These are phyloP conservation scores for Drosophila testacea DNA, from an alignment of 2,888 invertebrate genomes.

Conservation along the genomic window DNA sequence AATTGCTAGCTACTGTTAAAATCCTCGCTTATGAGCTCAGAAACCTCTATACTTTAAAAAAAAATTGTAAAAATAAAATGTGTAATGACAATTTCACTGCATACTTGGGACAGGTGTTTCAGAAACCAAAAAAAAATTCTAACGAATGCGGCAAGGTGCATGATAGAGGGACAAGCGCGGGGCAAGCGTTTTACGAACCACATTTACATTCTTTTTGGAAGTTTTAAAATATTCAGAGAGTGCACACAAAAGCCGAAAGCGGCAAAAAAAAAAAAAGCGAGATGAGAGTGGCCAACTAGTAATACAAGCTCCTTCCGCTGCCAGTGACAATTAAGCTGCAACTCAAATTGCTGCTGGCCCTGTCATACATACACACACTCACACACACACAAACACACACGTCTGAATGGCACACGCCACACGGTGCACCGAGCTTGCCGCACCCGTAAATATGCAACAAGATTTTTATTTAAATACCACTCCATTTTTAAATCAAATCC, in stretches of 20 bases:
- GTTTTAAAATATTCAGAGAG: conserved; percentile 75
- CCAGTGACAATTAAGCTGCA: conserved; percentile 77
- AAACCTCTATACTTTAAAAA: background rate
- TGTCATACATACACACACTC: conserved; percentile 24
- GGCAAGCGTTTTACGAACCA: conserved; percentile 7
- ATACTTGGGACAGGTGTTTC: conserved; percentile 24
- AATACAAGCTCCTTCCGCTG: background rate
- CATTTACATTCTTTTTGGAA: conserved; percentile 78
- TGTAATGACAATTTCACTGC: conserved; percentile 40
- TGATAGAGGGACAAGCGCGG: background rate
- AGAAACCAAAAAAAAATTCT: conserved; percentile 11
- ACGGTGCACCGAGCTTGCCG: conserved; percentile 7
- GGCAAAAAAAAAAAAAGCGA: conserved; percentile 39
- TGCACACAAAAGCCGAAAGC: conserved; percentile 60
- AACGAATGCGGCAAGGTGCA: conserved; percentile 12
- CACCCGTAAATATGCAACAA: conserved; percentile 72
- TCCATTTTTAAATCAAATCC: conserved; percentile 81
- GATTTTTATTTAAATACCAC: conserved; percentile 80
- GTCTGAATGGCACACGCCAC: conserved; percentile 24
- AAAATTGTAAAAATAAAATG: conserved; percentile 4
- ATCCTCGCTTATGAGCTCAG: background rate
- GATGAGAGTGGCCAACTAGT: conserved; percentile 8
- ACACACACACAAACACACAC: background rate
- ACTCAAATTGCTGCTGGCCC: conserved; percentile 70
- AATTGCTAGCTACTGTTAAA: background rate